phyloP scores from a whole-genome alignment of 2,113 vertebrate species.

The Equus quagga region DNA sequence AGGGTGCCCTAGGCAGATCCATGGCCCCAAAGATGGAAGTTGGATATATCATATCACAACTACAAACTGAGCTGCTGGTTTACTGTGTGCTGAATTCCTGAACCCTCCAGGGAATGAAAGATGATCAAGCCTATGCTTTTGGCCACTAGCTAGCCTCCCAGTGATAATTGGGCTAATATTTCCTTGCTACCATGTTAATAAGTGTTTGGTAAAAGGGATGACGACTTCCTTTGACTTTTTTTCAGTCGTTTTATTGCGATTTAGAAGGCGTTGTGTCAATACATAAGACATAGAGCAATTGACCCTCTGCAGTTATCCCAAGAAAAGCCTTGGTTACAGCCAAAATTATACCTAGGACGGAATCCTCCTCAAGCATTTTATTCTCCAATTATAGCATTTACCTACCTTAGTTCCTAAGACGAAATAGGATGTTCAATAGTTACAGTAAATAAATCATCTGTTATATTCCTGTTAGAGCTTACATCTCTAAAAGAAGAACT shows the following conservation, averaged over 20 bases:
- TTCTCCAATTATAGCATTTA: neutral
- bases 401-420: neutral
- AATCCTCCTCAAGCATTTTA: neutral
- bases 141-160: neutral
- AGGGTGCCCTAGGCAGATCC: neutral
- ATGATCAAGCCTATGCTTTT: neutral
- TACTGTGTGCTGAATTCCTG: neutral
- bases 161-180: neutral
- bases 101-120: neutral
- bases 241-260: neutral
- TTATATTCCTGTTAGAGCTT: neutral
- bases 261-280: neutral
- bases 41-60: neutral
- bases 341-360: neutral
- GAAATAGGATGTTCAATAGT: neutral
- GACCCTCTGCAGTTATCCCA: neutral
- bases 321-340: neutral
- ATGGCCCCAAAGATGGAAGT: neutral
- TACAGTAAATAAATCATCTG: neutral
- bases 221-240: neutral
- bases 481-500: neutral
- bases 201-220: neutral
- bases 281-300: neutral
- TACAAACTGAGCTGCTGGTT: neutral
- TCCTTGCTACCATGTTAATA: neutral